Evolutionary conservation across 2,888 invertebrate genomes (phyloP).

Genomic region (Andrena chrysosceles): DNA sequence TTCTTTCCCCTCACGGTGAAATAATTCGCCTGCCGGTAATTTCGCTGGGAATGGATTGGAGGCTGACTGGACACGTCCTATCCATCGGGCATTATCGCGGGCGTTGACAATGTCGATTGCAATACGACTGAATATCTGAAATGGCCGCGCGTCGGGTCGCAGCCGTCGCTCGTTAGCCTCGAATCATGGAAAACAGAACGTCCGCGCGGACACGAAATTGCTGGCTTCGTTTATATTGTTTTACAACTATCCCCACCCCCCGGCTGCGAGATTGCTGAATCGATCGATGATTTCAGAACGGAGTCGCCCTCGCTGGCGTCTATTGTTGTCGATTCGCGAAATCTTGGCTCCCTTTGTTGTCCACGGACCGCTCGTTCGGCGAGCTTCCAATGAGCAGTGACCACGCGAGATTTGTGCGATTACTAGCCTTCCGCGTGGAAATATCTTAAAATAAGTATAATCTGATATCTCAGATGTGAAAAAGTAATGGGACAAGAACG

Average conservation of each 20-base stretch:
- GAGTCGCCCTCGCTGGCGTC: background rate
- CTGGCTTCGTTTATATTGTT: constrained; percentile 60
- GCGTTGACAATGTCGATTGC: constrained; percentile 60
- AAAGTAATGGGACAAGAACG: no score
- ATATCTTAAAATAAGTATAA: no score
- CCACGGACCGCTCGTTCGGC: constrained; percentile 3
- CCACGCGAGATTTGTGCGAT: background rate
- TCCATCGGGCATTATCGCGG: constrained; percentile 51
- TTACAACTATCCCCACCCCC: constrained; percentile 31
- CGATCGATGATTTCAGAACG: constrained; percentile 11
- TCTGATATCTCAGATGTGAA: no score
- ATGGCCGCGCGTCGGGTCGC: constrained; percentile 49
- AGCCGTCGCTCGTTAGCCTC: constrained; percentile 56
- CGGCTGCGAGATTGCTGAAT: background rate
- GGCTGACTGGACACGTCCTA: constrained; percentile 27
- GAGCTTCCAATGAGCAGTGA: constrained; percentile 16
- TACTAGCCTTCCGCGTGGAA: no score
- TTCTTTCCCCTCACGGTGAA: background rate
- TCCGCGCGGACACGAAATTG: constrained; percentile 41
- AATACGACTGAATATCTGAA: constrained; percentile 57
- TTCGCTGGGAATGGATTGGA: constrained; percentile 25
- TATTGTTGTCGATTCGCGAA: constrained; percentile 18
- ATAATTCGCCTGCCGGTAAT: constrained; percentile 52
- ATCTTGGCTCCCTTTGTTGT: constrained; percentile 22
- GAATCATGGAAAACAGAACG: constrained; percentile 58